phyloP scores from a whole-genome alignment of 2,888 invertebrate genomes.

The Apotomis turbidana region DNA sequence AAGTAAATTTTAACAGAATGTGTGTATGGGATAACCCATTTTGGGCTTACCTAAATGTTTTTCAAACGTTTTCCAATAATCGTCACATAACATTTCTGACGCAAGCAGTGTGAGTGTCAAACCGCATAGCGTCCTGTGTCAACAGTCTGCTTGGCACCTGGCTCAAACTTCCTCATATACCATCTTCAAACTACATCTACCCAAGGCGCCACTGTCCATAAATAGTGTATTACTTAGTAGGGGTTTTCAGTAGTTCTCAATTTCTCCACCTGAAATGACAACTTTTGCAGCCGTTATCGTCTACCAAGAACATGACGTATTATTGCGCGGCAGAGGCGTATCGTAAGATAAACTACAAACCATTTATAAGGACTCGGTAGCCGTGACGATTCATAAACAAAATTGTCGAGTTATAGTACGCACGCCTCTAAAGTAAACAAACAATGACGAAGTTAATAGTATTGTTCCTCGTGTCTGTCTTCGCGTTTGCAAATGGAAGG shows the following conservation, averaged over 20 bases:
- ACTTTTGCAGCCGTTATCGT: conserved; percentile 8
- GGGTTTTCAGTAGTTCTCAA: neutral
- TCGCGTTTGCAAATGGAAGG: conserved; percentile 50
- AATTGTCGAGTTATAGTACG: conserved; percentile 42
- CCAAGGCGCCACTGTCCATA: neutral
- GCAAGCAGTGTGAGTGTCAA: conserved; percentile 14
- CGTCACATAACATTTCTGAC: conserved; percentile 12
- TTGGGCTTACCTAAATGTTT: too few species aligned
- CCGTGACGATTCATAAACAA: conserved; percentile 50
- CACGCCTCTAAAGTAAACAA: conserved; percentile 31
- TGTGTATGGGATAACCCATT: too few species aligned
- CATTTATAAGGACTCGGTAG: conserved; percentile 59
- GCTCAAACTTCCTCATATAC: neutral
- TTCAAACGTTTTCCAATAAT: neutral
- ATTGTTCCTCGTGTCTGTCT: conserved; percentile 46
- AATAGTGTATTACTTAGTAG: neutral
- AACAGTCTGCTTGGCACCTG: conserved; percentile 50
- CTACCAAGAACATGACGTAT: conserved; percentile 39
- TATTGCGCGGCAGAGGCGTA: conserved; percentile 52
- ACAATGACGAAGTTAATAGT: conserved; percentile 49
- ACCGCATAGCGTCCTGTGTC: conserved; percentile 23
- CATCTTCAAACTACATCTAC: neutral
- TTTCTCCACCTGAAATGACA: conserved; percentile 13
- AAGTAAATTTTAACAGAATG: too few species aligned
- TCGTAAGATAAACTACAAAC: conserved; percentile 52